Base-by-base conservation (phyloP, 37 sponge, comb jelly and placozoan genomes). In the Chondrosia reniformis region DNA sequence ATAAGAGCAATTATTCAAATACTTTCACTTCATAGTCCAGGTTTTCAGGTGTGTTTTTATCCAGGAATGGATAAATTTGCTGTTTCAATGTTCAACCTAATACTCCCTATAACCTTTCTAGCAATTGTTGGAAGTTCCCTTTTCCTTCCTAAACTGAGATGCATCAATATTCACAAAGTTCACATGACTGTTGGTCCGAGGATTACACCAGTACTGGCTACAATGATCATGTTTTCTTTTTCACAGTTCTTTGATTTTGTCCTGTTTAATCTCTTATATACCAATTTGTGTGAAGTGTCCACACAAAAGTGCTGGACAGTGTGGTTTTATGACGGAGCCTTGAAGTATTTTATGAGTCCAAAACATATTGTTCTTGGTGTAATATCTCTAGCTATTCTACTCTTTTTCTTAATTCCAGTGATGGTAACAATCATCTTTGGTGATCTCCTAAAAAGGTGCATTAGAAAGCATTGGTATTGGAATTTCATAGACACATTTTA, bases 1-100 rank as follows among this genome's bases (percentile, higher is more conserved):
- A n/a, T n/a, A n/a, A n/a, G n/a, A n/a, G n/a, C n/a, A n/a, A n/a
- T n/a, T n/a, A n/a, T n/a, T n/a, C n/a, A n/a, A n/a, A n/a, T n/a
- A n/a, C n/a, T n/a, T n/a, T n/a, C n/a, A n/a, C n/a, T n/a, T n/a
- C n/a, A n/a, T n/a, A n/a, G n/a, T n/a, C n/a, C n/a, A n/a, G n/a
- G n/a, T n/a, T n/a, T n/a, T n/a, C n/a, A n/a, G n/a, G n/a, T 54
- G 2, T 84, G 85, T 46, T 57, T 84, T 62, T 84, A 76, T 36
- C 58, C 44, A 41, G 72, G 78, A n/a, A 42, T 84, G 63, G 78
- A 84, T 77, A 28, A 33, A 9, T 84, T 75, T 64, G 55, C 59
- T 4, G 49, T 67, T 15, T 43, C 63, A 25, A 65, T 78, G 64
- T 27, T 71, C 22, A 39, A 67, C 13, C 79, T 49, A 24, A 3